These are phyloP conservation scores for Melanotaenia boesemani DNA, from an alignment of 2,797 vertebrate species.

Conservation along the genomic window DNA sequence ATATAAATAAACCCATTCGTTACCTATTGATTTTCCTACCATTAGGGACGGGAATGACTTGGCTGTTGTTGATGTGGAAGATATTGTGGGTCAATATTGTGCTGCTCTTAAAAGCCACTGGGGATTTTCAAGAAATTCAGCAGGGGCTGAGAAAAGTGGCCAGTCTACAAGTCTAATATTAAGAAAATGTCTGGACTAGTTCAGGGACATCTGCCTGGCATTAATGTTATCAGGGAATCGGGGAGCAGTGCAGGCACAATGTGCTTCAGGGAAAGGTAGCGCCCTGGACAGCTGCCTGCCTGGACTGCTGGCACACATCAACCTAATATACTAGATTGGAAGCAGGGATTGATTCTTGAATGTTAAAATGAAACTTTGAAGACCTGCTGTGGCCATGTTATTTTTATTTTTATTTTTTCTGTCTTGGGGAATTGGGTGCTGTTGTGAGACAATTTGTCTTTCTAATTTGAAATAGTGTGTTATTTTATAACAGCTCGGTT, in stretches of 20 bases:
- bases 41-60: constrained; percentile 72
- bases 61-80: constrained; percentile 69
- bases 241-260: constrained; percentile 74
- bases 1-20: constrained; percentile 81
- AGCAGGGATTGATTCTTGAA: constrained; percentile 75
- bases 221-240: constrained; percentile 83
- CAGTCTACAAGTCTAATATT: constrained; percentile 67
- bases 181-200: constrained; percentile 73
- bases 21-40: constrained; percentile 80
- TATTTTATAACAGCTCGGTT: constrained; percentile 54
- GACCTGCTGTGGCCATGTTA: constrained; percentile 36
- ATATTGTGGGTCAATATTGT: constrained; percentile 77
- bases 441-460: constrained; percentile 37
- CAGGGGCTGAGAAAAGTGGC: constrained; percentile 52
- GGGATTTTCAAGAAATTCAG: constrained; percentile 70
- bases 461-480: constrained; percentile 60
- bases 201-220: constrained; percentile 81
- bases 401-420: constrained; percentile 15
- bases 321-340: constrained; percentile 73
- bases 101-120: constrained; percentile 75
- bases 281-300: constrained; percentile 76
- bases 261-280: constrained; percentile 78
- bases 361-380: constrained; percentile 75
- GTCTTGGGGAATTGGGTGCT: constrained; percentile 7
- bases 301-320: constrained; percentile 73